Evolutionary conservation across 2,888 invertebrate species (phyloP).

Genomic region (Ophion ventricosus): DNA sequence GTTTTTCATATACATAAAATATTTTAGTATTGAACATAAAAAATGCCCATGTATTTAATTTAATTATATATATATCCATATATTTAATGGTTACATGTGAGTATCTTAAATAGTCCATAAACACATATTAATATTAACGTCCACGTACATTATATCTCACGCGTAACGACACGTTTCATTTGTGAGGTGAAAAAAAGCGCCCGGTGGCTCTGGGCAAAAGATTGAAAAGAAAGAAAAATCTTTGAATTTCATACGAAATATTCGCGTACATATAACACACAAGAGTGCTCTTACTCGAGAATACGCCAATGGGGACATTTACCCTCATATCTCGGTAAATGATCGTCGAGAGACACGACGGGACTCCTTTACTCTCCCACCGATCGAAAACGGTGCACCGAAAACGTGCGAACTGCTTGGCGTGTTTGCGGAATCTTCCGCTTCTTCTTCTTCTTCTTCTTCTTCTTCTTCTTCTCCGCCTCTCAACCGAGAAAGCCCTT

Average conservation of each 20-base stretch:
- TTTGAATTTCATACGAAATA: neutral
- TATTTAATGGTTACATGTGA: no score
- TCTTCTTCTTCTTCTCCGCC: neutral
- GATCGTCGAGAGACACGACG: conserved; percentile 18
- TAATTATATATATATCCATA: no score
- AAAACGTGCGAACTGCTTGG: conserved; percentile 25
- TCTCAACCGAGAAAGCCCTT: neutral
- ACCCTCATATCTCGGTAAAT: neutral
- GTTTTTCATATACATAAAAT: neutral
- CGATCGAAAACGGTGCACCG: neutral
- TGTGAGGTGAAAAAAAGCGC: no score
- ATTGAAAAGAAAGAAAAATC: neutral
- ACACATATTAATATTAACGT: neutral
- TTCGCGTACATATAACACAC: neutral
- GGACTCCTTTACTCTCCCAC: neutral
- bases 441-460: conserved; percentile 17
- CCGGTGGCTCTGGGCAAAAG: no score
- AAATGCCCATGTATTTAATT: no score
- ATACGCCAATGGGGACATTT: conserved; percentile 1
- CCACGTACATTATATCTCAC: neutral
- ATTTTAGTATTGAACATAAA: no score
- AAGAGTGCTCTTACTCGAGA: neutral
- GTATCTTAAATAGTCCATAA: neutral
- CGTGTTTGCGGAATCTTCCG: conserved; percentile 5
- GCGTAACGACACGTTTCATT: neutral